Evolutionary conservation across 2,888 invertebrate genomes (phyloP).

Genomic region (Cryptops parisi): DNA sequence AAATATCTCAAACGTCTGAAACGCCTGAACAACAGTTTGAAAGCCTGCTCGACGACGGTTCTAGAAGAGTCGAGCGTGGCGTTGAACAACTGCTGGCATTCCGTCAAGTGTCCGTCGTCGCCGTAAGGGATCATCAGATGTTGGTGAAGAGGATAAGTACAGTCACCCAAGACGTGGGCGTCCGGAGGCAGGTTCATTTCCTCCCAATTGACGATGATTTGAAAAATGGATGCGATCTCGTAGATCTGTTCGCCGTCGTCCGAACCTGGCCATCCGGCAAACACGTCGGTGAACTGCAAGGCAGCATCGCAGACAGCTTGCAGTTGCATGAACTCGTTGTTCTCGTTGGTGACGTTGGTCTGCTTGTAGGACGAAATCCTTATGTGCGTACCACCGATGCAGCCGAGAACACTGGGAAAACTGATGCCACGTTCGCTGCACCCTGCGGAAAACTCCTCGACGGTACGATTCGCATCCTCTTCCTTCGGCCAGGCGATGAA

Average conservation of each 20-base stretch:
- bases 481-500: background rate
- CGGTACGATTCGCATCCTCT: background rate
- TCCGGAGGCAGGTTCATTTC: too few species aligned
- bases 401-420: background rate
- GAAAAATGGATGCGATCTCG: too few species aligned
- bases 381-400: background rate
- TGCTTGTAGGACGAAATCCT: background rate
- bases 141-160: too few species aligned
- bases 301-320: background rate
- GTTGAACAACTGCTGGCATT: background rate
- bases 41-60: background rate
- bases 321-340: background rate
- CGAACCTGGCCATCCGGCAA: background rate
- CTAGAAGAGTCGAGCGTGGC: background rate
- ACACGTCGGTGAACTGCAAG: background rate
- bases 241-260: background rate
- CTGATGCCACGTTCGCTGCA: background rate
- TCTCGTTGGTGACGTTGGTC: background rate
- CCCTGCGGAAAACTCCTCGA: background rate
- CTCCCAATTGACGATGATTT: too few species aligned
- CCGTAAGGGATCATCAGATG: too few species aligned
- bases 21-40: background rate
- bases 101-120: background rate
- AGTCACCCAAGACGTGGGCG: too few species aligned
- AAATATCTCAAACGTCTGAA: background rate